These are phyloP conservation scores for Cephalopterus ornatus DNA, from an alignment of 2,113 vertebrate genomes.

Conservation along the genomic window DNA sequence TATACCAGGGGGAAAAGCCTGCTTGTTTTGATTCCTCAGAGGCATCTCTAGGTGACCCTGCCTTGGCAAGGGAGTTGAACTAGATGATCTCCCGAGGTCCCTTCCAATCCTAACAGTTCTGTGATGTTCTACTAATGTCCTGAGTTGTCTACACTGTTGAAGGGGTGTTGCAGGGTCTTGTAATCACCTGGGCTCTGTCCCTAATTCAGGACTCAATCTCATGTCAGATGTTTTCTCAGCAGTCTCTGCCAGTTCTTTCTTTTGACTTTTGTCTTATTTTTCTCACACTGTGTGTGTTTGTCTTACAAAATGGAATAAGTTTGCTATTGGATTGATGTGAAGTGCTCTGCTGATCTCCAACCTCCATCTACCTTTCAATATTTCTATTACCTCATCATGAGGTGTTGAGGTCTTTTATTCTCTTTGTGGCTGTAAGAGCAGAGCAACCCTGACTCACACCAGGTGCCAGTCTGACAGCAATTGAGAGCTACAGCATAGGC, in stretches of 20 bases:
- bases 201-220: not conserved
- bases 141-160: not conserved
- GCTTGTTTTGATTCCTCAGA: not conserved
- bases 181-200: not conserved
- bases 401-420: not conserved
- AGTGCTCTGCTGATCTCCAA: not conserved
- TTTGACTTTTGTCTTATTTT: not conserved
- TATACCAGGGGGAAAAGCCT: not conserved
- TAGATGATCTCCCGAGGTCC: not conserved
- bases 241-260: not conserved
- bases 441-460: not conserved
- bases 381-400: not conserved
- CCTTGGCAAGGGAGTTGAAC: not conserved
- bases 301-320: not conserved
- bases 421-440: not conserved
- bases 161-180: not conserved
- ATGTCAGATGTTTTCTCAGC: not conserved
- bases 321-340: not conserved
- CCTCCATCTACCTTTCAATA: not conserved
- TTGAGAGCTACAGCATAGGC: not conserved
- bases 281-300: not conserved
- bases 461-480: not conserved
- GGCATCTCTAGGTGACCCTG: not conserved
- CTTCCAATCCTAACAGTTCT: not conserved
- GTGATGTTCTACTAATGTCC: not conserved